Evolutionary conservation across 2,888 invertebrate genomes (phyloP).

Genomic region (Dynastes hyllus): DNA sequence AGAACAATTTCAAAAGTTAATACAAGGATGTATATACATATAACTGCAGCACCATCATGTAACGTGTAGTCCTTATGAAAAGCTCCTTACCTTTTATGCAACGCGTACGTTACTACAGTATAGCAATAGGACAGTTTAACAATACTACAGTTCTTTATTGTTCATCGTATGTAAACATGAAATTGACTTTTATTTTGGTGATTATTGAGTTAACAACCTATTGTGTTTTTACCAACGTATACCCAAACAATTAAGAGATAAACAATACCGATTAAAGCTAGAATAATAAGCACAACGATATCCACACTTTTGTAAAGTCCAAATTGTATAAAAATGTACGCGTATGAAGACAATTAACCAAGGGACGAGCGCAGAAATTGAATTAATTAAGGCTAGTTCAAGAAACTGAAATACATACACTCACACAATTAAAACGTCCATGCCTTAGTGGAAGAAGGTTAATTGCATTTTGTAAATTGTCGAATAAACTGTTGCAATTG

Average conservation of each 20-base stretch:
- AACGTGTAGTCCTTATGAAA: no score
- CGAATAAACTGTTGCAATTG: conserved; percentile 32
- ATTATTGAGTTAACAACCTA: conserved; percentile 25
- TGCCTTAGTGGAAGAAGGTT: conserved; percentile 7
- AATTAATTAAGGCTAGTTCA: conserved; percentile 44
- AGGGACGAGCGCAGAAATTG: conserved; percentile 30
- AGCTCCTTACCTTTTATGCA: no score
- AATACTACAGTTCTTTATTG: no score
- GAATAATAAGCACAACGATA: conserved; percentile 16
- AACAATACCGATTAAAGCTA: conserved; percentile 30
- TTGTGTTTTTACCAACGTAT: conserved; percentile 1
- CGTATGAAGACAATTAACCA: conserved; percentile 23
- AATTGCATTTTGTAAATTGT: conserved; percentile 36
- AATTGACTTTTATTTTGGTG: conserved; percentile 21
- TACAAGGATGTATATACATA: no score
- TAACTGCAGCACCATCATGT: no score
- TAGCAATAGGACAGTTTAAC: no score
- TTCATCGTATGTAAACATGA: not conserved
- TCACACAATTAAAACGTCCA: not conserved
- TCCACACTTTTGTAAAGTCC: conserved; percentile 21
- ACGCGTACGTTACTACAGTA: no score
- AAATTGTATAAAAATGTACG: conserved; percentile 44
- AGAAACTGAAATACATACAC: conserved; percentile 34
- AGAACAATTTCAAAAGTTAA: no score
- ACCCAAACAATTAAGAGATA: conserved; percentile 19